Evolutionary conservation across 2,888 invertebrate genomes (phyloP).

Genomic region (Oegoconia quadripuncta): DNA sequence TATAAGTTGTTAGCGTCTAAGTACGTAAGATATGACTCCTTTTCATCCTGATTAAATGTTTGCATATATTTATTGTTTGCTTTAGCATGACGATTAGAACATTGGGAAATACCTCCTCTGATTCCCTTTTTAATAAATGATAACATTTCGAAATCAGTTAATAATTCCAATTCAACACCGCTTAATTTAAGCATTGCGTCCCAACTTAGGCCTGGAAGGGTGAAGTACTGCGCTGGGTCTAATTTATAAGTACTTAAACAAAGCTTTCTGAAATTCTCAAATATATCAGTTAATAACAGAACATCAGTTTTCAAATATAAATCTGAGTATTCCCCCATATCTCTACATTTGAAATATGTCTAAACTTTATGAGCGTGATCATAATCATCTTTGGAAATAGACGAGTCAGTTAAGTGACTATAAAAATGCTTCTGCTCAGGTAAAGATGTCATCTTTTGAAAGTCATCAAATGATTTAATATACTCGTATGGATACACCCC

Average conservation of each 20-base stretch:
- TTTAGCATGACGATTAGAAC: constrained; percentile 27
- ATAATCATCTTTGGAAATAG: constrained; percentile 23
- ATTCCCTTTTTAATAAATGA: constrained; percentile 21
- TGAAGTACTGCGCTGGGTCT: constrained; percentile 27
- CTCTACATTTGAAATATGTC: constrained; percentile 24
- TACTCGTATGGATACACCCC: constrained; percentile 28
- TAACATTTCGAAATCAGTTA: constrained; percentile 20
- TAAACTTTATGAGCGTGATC: constrained; percentile 26
- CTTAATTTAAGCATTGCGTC: constrained; percentile 26
- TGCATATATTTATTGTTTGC: constrained; percentile 36
- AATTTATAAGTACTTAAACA: constrained; percentile 27
- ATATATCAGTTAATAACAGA: constrained; percentile 33
- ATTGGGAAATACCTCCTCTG: constrained; percentile 24
- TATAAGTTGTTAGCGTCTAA: constrained; percentile 42
- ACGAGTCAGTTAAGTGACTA: constrained; percentile 10
- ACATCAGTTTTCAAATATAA: constrained; percentile 36
- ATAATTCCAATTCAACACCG: constrained; percentile 17
- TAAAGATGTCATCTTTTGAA: constrained; percentile 17
- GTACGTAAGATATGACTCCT: constrained; percentile 29
- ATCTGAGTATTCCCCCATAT: constrained; percentile 32
- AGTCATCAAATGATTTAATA: constrained; percentile 17
- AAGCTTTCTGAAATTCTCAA: constrained; percentile 37
- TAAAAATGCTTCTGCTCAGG: constrained; percentile 19
- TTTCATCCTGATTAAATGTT: constrained; percentile 22
- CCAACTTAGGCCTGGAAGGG: constrained; percentile 27